phyloP scores from a whole-genome alignment of 2,113 vertebrate genomes.

The Odontophorus gujanensis region DNA sequence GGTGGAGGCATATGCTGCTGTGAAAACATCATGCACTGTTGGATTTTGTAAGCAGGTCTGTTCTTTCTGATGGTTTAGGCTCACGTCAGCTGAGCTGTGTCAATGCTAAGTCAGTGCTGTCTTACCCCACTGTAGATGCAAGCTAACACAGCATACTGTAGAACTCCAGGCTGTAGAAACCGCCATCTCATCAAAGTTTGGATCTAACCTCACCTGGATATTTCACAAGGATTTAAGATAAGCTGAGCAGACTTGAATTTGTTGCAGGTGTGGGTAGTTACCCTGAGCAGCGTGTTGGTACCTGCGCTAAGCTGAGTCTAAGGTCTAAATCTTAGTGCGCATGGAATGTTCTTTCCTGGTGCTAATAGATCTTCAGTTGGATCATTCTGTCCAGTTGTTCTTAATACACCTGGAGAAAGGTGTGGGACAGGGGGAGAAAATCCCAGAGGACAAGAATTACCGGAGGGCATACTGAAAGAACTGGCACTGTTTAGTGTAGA shows the following conservation, averaged over 20 bases:
- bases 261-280: neutral
- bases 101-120: neutral
- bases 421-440: neutral
- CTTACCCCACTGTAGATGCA: neutral
- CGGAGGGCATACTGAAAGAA: conserved; percentile 18
- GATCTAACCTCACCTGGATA: conserved; percentile 20
- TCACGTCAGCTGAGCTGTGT: neutral
- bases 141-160: neutral
- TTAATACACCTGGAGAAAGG: conserved; percentile 17
- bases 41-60: conserved; percentile 19
- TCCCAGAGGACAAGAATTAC: conserved; percentile 54
- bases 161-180: neutral
- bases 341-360: neutral
- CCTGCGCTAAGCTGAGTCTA: neutral
- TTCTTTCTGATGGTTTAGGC: conserved; percentile 31
- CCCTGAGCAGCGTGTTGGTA: neutral
- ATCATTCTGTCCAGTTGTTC: neutral
- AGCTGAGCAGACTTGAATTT: conserved; percentile 18
- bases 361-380: neutral
- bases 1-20: neutral
- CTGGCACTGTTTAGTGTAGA: conserved; percentile 65
- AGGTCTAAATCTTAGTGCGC: neutral
- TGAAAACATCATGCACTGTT: neutral
- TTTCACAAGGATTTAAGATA: neutral
- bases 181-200: conserved; percentile 26